A percentile compares a stretch with the other conserved stretches of the same genome.
Conservation (phyloP, 2,797 vertebrate species). For the Decapterus maruadsi region DNA sequence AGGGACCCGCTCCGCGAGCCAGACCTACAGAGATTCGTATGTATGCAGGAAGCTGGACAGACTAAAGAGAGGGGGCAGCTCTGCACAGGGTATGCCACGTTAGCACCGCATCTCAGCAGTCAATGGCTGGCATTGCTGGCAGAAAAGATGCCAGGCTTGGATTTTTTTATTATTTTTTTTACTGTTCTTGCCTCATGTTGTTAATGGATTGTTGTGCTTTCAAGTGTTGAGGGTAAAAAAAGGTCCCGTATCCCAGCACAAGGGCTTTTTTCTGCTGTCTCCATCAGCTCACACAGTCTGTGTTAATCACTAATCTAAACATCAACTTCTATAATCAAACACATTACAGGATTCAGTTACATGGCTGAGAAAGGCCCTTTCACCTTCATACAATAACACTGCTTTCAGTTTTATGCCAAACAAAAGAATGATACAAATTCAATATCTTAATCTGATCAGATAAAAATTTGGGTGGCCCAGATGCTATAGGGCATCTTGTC, state of each 20-base stretch:
- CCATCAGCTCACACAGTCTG: slow-evolving; percentile 1
- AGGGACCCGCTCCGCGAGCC: slow-evolving; percentile 47
- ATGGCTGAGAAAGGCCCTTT: not conserved
- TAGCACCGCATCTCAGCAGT: slow-evolving; percentile 49
- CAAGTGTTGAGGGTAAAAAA: slow-evolving; percentile 10
- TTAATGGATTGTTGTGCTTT: slow-evolving; percentile 26
- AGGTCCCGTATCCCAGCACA: slow-evolving; percentile 2
- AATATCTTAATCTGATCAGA: not conserved
- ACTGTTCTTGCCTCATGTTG: not conserved
- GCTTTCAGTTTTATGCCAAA: slow-evolving; percentile 1
- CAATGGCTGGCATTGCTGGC: slow-evolving; percentile 37
- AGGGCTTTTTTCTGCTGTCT: not conserved
- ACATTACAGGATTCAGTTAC: not conserved
- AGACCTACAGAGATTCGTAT: slow-evolving; percentile 29
- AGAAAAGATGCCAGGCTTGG: slow-evolving; percentile 31
- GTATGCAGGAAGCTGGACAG: slow-evolving; percentile 68
- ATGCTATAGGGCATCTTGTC: not conserved
- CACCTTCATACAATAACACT: not conserved
- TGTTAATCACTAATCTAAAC: not conserved
- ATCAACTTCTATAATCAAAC: not conserved
- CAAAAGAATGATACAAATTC: not conserved
- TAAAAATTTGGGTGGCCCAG: slow-evolving; percentile 28
- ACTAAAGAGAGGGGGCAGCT: slow-evolving; percentile 56
- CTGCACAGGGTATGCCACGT: slow-evolving; percentile 69
- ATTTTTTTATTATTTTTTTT: slow-evolving; percentile 18